Base-by-base conservation (phyloP, 2,797 vertebrate species). In the Halcyon smyrnensis region DNA sequence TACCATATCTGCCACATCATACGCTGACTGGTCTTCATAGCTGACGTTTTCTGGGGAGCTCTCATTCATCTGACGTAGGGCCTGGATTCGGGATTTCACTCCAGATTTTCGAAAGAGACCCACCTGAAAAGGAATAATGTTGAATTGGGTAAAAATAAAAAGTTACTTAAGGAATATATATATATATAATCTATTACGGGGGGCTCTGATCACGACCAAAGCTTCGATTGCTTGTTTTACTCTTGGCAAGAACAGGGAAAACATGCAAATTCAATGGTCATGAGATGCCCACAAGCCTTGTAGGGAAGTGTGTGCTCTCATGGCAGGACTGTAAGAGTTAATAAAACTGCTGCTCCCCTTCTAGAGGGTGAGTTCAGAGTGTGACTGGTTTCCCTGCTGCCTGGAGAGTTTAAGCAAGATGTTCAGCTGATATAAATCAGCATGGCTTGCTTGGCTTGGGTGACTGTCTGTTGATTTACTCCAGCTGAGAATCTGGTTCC, bases 1-100 rank as follows among this genome's bases (percentile, higher is more conserved):
- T 75, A 99, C 98, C 99, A 99, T 99, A 92, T 99, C 99, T 3
- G 99, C 99, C 92, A 99, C 99, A 46, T 99, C 99, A 0, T 99
- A 99, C 0, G 99, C 99, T 0, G 99, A 99, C 89, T 99, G 99
- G 76, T 99, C 99, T 68, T 99, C 99, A 30, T 99, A 99, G 98
- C 95, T 98, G 90, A 99, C 99, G 0, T 99, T 98, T 77, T 99
- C 99, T 23, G 99, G 99, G 80, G 98, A 99, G 94, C 60, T 98
- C 97, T 99, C 99, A 4, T 99, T 99, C 99, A 99, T 99, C 91
- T 99, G 99, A 68, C 99, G 98, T 12, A 99, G 97, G 62, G 99
- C 98, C 65, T 99, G 99, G 97, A 99, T 99, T 91, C 99, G 98
- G 84, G 99, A 99, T 97, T 99, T 99, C 93, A 99, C 99, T 34